A percentile compares a stretch with the other conserved stretches of the same genome.
Evolutionary conservation across 2,888 invertebrate species (phyloP).

Genomic region (Cordilura impudica): DNA sequence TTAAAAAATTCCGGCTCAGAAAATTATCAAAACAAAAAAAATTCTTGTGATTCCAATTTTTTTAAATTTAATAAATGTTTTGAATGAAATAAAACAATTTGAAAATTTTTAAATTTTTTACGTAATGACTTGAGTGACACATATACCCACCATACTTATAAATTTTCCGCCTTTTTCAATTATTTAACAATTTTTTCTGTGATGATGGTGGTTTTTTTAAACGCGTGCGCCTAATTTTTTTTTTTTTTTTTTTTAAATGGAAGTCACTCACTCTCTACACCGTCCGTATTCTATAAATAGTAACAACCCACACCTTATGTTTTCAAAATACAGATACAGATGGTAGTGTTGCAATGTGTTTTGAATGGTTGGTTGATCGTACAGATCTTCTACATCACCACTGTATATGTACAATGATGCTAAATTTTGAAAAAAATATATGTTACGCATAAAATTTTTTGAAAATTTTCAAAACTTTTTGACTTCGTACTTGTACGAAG

Average conservation of each 20-base stretch:
- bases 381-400: background rate
- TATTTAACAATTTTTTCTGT: background rate
- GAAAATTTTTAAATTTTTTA: conserved; percentile 2
- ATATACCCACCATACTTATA: background rate
- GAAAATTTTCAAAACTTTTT: background rate
- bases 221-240: conserved; percentile 46
- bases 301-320: conserved; percentile 55
- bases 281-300: conserved; percentile 48
- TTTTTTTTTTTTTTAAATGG: background rate
- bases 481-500: background rate
- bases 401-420: no score
- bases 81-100: background rate
- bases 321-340: conserved; percentile 9
- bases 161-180: conserved; percentile 19
- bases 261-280: conserved; percentile 14
- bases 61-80: background rate
- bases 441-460: conserved; percentile 22
- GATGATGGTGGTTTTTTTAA: conserved; percentile 1
- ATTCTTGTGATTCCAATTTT: no score
- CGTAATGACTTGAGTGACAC: conserved; percentile 44
- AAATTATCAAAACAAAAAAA: background rate
- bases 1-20: background rate
- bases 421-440: background rate
- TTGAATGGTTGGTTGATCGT: background rate
- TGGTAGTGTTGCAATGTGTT: background rate